Conservation (phyloP, 2,113 vertebrate genomes). For the Ceyx melanurus region DNA sequence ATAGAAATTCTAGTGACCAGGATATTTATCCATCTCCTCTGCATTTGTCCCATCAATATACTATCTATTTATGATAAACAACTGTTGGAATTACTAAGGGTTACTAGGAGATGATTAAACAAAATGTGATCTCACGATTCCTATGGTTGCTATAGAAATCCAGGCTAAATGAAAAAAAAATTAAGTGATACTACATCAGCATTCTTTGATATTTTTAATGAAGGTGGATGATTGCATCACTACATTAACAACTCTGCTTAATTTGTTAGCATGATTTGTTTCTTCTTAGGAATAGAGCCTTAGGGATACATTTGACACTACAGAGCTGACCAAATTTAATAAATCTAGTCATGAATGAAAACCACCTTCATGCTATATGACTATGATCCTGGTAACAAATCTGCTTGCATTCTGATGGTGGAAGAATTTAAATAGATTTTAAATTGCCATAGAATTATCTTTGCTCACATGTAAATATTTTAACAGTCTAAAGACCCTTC, state of each 20-base stretch:
- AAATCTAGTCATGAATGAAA: neutral
- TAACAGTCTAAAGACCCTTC: neutral
- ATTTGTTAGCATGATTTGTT: neutral
- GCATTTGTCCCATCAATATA: neutral
- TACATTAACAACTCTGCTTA: neutral
- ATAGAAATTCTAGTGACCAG: neutral
- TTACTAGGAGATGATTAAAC: neutral
- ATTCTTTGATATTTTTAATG: constrained; percentile 8
- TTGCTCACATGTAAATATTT: neutral
- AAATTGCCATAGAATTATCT: neutral
- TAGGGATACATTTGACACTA: neutral
- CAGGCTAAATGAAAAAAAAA: neutral
- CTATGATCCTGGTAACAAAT: neutral
- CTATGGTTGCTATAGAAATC: neutral
- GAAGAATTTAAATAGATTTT: neutral
- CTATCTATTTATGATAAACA: neutral
- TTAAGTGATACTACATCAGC: neutral
- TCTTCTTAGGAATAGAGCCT: neutral
- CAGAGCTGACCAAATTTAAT: neutral
- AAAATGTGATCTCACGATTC: neutral
- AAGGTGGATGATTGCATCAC: constrained; percentile 9
- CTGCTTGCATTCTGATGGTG: neutral
- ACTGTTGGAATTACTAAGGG: neutral
- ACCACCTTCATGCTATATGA: neutral
- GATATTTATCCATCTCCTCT: neutral